Evolutionary conservation across 2,797 vertebrate genomes (phyloP), one percentile per base, ranked within the genome.

Genomic region (Carduelis carduelis): DNA sequence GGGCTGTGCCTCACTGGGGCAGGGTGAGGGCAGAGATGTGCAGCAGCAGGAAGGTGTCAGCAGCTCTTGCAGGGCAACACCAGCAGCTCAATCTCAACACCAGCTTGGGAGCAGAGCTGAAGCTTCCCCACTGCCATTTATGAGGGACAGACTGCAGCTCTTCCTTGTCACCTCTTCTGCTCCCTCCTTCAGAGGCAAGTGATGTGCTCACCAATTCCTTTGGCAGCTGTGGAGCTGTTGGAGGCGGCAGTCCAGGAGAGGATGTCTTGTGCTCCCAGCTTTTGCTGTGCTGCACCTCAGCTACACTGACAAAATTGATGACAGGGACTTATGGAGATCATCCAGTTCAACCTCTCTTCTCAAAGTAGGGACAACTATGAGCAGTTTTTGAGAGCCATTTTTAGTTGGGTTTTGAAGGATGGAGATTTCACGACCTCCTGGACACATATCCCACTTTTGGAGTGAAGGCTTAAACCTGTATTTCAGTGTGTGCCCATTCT

Each of bases 161-260:
- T 41, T 91, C 37, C 63, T 39, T n/a, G 32, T 24, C 35, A n/a
- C 19, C 27, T 61, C 71, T 32, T 37, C 12, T 5, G 4, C 18
- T 56, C 44, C 37, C 11, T 68, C 37, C 34, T 79, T 50, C 0
- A 4, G n/a, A 61, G 17, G 8, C 17, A 8, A 37, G 35, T 0
- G 0, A 18, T 0, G 6, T 2, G 5, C 30, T 69, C 27, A 5
- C 44, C 0, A 2, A 16, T 35, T 53, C 39, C 61, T 64, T 50
- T 11, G 53, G 66, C 19, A 57, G 3, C 0, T 28, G 32, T 0
- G 1, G 34, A 44, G 30, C 7, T 37, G 49, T 8, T 71, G 61
- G 34, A 82, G 14, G 41, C 35, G 55, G 47, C 28, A 17, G 41
- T 4, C 23, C 8, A 12, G 49, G 27, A 49, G 26, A 68, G 20